These are phyloP conservation scores for Littorina saxatilis DNA, from an alignment of 1,140 invertebrate genomes.

Conservation along the genomic window DNA sequence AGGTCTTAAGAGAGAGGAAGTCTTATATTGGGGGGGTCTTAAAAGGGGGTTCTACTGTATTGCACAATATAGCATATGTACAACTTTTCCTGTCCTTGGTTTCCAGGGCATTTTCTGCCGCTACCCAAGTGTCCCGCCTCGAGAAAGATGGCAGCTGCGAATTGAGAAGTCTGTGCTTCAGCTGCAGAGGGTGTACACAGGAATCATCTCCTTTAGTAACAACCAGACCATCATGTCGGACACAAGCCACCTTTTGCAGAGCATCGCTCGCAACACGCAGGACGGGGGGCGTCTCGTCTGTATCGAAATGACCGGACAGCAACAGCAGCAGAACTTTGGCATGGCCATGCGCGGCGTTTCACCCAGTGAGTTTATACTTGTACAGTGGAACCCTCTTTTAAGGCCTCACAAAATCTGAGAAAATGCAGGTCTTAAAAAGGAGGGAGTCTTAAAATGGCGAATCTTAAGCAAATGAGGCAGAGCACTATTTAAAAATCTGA, in stretches of 20 bases:
- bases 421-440: too few species aligned
- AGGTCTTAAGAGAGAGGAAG: too few species aligned
- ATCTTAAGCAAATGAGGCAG: too few species aligned
- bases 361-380: slow-evolving; percentile 24
- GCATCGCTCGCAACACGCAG: slow-evolving; percentile 49
- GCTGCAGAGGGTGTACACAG: slow-evolving; percentile 38
- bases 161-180: slow-evolving; percentile 59
- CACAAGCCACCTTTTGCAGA: slow-evolving; percentile 48
- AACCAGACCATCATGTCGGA: slow-evolving; percentile 38
- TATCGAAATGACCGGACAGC: slow-evolving; percentile 58
- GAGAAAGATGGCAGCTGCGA: slow-evolving; percentile 47
- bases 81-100: neutral
- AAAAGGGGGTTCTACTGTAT: too few species aligned
- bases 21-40: too few species aligned
- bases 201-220: slow-evolving; percentile 36
- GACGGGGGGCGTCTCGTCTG: slow-evolving; percentile 56
- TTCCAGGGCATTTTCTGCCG: slow-evolving; percentile 51
- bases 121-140: slow-evolving; percentile 26
- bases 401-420: too few species aligned
- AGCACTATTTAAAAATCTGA: too few species aligned
- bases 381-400: too few species aligned
- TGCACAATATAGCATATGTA: too few species aligned
- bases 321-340: neutral
- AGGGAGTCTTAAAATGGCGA: too few species aligned
- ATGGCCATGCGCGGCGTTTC: slow-evolving; percentile 7